phyloP scores from a whole-genome alignment of 2,113 vertebrate genomes.

The Thunnus thynnus region DNA sequence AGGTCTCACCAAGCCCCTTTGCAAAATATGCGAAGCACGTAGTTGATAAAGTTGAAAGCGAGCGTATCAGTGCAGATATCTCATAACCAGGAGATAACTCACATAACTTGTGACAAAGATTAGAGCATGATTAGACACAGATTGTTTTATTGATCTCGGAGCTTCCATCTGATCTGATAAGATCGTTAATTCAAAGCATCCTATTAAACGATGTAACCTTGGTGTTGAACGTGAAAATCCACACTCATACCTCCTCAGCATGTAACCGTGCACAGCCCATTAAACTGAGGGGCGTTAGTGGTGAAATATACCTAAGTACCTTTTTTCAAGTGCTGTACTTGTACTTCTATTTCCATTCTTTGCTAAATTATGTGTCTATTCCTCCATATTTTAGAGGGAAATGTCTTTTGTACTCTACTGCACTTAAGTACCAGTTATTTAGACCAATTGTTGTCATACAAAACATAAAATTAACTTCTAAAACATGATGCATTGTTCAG shows the following conservation, averaged over 20 bases:
- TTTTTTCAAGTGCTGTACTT: not conserved
- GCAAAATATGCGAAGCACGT: slow-evolving; percentile 56
- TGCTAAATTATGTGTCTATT: not conserved
- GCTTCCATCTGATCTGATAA: slow-evolving; percentile 58
- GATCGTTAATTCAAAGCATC: slow-evolving; percentile 46
- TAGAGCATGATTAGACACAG: slow-evolving; percentile 58
- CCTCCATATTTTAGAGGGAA: no score
- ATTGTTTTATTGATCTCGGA: slow-evolving; percentile 68
- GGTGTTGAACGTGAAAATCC: slow-evolving; percentile 20
- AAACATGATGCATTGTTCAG: not conserved
- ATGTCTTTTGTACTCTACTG: no score
- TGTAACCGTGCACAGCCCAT: slow-evolving; percentile 7
- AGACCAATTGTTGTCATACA: no score
- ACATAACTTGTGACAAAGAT: slow-evolving; percentile 60
- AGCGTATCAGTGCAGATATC: slow-evolving; percentile 55
- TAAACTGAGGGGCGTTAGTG: not conserved
- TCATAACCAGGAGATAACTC: slow-evolving; percentile 63
- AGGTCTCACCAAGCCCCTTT: slow-evolving; percentile 38
- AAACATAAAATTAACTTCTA: not conserved
- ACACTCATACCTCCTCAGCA: slow-evolving; percentile 3
- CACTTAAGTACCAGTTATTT: no score
- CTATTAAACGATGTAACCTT: slow-evolving; percentile 59
- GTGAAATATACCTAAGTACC: not conserved
- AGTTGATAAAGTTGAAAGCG: slow-evolving; percentile 61
- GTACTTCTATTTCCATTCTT: not conserved